A percentile compares a stretch with the other conserved stretches of the same genome.
These are phyloP conservation scores for Amphilophus citrinellus DNA, from an alignment of 2,113 vertebrate genomes.

Conservation along the genomic window DNA sequence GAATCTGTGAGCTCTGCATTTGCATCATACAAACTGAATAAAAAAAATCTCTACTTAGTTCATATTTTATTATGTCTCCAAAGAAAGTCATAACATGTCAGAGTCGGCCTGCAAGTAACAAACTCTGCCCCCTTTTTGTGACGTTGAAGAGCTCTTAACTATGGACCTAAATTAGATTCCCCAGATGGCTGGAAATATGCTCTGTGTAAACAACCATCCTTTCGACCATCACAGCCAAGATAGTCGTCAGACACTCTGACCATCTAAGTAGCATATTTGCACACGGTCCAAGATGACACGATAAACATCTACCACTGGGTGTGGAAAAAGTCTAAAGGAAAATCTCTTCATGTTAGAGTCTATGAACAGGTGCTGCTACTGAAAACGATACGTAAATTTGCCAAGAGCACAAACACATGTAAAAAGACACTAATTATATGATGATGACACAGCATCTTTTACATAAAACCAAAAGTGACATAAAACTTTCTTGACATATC, in stretches of 20 bases:
- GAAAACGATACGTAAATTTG: not conserved
- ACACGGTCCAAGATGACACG: slow-evolving; percentile 70
- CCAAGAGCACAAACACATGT: not conserved
- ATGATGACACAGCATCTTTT: not conserved
- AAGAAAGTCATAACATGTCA: slow-evolving; percentile 6
- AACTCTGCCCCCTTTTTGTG: slow-evolving; percentile 18
- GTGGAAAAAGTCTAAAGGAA: slow-evolving; percentile 30
- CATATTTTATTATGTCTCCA: not conserved
- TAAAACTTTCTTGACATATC: slow-evolving; percentile 40
- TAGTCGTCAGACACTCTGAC: slow-evolving; percentile 56
- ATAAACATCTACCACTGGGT: slow-evolving; percentile 20
- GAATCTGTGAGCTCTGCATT: not conserved
- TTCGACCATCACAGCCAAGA: slow-evolving; percentile 40
- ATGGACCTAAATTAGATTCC: slow-evolving; percentile 52
- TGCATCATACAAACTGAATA: not conserved
- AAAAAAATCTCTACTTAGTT: not conserved
- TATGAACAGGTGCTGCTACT: slow-evolving; percentile 2
- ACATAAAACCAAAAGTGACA: slow-evolving; percentile 11
- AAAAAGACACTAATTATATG: slow-evolving; percentile 26
- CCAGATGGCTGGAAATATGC: slow-evolving; percentile 75
- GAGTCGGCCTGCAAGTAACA: not conserved
- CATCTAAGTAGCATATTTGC: slow-evolving; percentile 81
- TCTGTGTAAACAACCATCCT: slow-evolving; percentile 72
- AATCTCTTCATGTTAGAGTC: not conserved
- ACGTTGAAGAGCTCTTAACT: slow-evolving; percentile 5